Evolutionary conservation across 2,888 invertebrate species (phyloP), one percentile per base, ranked within the genome.

Genomic region (Dusona sp.): DNA sequence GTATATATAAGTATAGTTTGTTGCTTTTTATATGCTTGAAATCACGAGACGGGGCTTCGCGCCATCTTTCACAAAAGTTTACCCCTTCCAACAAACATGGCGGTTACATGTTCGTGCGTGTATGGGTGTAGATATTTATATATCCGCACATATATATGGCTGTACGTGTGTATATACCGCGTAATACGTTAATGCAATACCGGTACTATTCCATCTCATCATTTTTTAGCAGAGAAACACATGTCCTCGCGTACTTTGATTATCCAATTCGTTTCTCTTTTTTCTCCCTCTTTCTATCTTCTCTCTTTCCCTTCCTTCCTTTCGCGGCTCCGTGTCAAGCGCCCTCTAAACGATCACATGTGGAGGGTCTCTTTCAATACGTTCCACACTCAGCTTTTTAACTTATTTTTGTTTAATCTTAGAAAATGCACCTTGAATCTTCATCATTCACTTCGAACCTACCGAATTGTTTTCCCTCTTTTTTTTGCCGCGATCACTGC

Each of bases 31-130:
- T 57, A 61, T 36, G 70, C 61, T 54, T 48, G 75, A 83, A 80
- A 78, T 86, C 81, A 86, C 84, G 86, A 48, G 83, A 75, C 74
- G 54, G 79, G 83, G 72, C 79, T 86, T 84, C 84, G 74, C 86
- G 86, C 84, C 84, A 84, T 86, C 84, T 86, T 86, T 79, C 83
- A 64, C 70, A 33, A 38, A 48, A 65, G 67, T 74, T 78, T 74
- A 11, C 45, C 80, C 80, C 80, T 54, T 78, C 83, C 64, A 8
- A 42, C n/a, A 61, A 45, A 36, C 67, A 51, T 54, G 61, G 48
- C 42, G 11, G 29, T 22, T 29, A 13, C 29, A 57, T 22, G 57
- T 57, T 11, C 11, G 11, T 25, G 25, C 57, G 11, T 57, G 25
- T 22, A 25, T 11, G 25, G 13, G 11, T 57, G 22, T 57, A 25